phyloP scores from a whole-genome alignment of 2,888 invertebrate genomes.

The Julus scandinavius region DNA sequence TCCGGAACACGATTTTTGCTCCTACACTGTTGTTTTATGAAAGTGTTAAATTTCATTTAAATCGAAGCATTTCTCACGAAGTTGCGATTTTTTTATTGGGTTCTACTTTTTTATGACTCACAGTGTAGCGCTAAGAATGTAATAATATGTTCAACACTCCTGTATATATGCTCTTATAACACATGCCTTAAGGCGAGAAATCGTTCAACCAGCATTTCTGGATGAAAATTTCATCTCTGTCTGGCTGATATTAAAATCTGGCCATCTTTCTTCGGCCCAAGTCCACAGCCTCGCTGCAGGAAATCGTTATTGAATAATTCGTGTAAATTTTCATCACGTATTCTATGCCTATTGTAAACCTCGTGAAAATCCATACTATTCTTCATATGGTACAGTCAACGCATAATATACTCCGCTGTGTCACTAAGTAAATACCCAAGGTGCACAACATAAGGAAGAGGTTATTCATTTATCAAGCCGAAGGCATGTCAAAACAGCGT shows the following conservation, averaged over 20 bases:
- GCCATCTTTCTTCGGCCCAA: background rate
- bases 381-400: conserved; percentile 1
- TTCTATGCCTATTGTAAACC: background rate
- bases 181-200: background rate
- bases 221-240: background rate
- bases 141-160: too few species aligned
- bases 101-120: too few species aligned
- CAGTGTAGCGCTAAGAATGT: too few species aligned
- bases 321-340: conserved; percentile 6
- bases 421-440: conserved; percentile 20
- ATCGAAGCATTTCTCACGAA: too few species aligned
- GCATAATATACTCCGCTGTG: background rate
- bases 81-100: too few species aligned
- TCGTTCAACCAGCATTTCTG: conserved; percentile 24
- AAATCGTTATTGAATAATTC: conserved; percentile 17
- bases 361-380: background rate
- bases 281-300: background rate
- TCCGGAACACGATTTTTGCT: too few species aligned
- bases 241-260: background rate
- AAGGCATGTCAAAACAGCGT: conserved; percentile 25
- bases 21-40: too few species aligned
- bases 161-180: too few species aligned
- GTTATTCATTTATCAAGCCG: conserved; percentile 22
- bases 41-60: too few species aligned
- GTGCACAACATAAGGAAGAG: background rate